Evolutionary conservation across 2,797 vertebrate species (phyloP).

Genomic region (Lithobates sylvaticus): DNA sequence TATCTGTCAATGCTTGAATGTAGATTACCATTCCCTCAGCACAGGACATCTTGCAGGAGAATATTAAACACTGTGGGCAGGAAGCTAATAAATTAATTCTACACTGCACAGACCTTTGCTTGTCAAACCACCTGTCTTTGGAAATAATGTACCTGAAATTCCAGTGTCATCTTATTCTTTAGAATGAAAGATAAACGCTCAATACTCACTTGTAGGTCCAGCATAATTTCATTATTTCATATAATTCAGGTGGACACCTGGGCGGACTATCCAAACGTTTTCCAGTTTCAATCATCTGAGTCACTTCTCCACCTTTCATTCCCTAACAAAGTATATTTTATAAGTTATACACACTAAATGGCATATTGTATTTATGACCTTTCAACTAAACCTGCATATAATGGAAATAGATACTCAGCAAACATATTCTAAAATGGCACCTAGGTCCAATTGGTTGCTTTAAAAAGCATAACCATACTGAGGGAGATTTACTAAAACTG

Average conservation of each 20-base stretch:
- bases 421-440: too few species aligned
- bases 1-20: too few species aligned
- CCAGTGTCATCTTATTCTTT: background rate
- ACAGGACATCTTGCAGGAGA: too few species aligned
- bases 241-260: constrained; percentile 88
- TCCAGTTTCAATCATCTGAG: constrained; percentile 91
- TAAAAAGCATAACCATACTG: too few species aligned
- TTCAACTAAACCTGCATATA: too few species aligned
- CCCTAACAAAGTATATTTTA: constrained; percentile 76
- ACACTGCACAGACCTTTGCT: background rate
- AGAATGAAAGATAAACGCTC: background rate
- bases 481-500: too few species aligned
- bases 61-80: too few species aligned
- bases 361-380: too few species aligned
- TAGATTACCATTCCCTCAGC: too few species aligned
- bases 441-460: too few species aligned
- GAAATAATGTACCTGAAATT: background rate
- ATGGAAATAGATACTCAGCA: too few species aligned
- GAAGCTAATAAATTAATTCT: too few species aligned
- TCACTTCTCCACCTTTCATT: constrained; percentile 94
- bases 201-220: constrained; percentile 92
- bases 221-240: constrained; percentile 89
- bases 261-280: constrained; percentile 84
- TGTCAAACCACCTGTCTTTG: constrained; percentile 31
- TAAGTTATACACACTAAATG: background rate